Percentiles rank a stretch among this genome's conserved stretches.
phyloP scores from a whole-genome alignment of 2,888 invertebrate genomes.

The Amphipoea oculea region DNA sequence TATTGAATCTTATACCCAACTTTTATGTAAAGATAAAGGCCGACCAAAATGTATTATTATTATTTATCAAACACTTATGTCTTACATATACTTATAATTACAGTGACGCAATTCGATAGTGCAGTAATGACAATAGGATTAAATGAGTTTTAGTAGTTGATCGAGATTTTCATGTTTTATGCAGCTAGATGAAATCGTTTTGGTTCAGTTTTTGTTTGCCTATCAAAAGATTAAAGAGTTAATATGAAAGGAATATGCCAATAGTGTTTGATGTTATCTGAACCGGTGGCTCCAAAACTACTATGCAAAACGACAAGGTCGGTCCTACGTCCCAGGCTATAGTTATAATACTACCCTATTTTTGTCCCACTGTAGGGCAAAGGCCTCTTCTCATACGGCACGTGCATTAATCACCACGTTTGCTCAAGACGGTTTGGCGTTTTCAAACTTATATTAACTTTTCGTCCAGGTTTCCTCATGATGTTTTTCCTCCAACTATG shows the following conservation, averaged over 20 bases:
- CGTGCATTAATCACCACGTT: neutral
- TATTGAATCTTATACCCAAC: slow-evolving; percentile 4
- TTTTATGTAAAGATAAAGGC: neutral
- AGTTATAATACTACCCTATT: neutral
- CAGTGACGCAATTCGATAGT: neutral
- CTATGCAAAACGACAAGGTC: neutral
- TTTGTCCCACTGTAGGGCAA: no score
- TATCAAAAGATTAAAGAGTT: neutral
- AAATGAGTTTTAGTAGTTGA: neutral
- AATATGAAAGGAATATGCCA: slow-evolving; percentile 6
- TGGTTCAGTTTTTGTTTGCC: neutral
- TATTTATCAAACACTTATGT: neutral
- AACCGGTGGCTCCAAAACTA: neutral
- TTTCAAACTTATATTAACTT: slow-evolving; percentile 1
- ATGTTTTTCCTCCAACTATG: neutral
- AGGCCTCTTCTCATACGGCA: neutral
- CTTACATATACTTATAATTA: neutral
- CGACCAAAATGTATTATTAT: neutral
- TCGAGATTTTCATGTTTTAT: neutral
- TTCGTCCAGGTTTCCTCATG: neutral
- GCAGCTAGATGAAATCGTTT: neutral
- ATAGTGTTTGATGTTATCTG: neutral
- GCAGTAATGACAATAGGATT: neutral
- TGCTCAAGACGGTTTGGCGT: neutral
- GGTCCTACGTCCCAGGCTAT: no score